Evolutionary conservation across 1,140 invertebrate species (phyloP).

Genomic region (Bursaphelenchus mucronatus): DNA sequence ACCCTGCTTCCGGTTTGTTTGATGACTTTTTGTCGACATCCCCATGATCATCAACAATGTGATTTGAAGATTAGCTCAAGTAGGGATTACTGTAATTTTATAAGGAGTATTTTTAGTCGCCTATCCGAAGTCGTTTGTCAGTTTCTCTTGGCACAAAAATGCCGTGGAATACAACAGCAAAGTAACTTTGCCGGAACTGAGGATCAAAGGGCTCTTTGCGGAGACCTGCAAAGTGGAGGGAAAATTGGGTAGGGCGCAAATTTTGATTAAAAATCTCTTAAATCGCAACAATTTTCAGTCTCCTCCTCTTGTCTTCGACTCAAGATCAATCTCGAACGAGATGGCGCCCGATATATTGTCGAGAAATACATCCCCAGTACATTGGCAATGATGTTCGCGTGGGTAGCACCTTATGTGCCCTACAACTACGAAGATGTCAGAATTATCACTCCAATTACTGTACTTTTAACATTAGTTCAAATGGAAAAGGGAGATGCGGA

Average conservation of each 20-base stretch:
- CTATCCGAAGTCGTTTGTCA: constrained; percentile 49
- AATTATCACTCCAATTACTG: constrained; percentile 60
- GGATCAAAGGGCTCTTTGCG: constrained; percentile 43
- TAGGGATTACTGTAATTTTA: constrained; percentile 15
- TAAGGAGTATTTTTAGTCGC: constrained; percentile 46
- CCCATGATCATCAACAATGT: constrained; percentile 55
- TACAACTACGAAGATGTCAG: constrained; percentile 60
- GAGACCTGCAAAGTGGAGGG: constrained; percentile 48
- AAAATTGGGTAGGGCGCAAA: constrained; percentile 45
- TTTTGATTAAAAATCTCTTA: constrained; percentile 2
- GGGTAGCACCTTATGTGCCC: constrained; percentile 59
- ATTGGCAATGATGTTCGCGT: constrained; percentile 47
- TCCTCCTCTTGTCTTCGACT: constrained; percentile 54
- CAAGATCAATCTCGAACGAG: constrained; percentile 47
- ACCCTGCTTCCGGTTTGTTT: constrained; percentile 50
- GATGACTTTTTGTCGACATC: constrained; percentile 58
- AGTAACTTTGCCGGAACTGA: constrained; percentile 51
- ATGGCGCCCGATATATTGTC: constrained; percentile 54
- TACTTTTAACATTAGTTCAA: constrained; percentile 57
- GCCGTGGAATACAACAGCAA: constrained; percentile 43
- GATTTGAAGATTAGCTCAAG: constrained; percentile 58
- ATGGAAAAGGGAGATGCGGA: constrained; percentile 59
- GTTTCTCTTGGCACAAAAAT: constrained; percentile 45
- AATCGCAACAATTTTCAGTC: constrained; percentile 39
- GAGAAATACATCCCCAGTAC: constrained; percentile 58